These are phyloP conservation scores for Podargus strigoides DNA, from an alignment of 2,797 vertebrate genomes.

Conservation along the genomic window DNA sequence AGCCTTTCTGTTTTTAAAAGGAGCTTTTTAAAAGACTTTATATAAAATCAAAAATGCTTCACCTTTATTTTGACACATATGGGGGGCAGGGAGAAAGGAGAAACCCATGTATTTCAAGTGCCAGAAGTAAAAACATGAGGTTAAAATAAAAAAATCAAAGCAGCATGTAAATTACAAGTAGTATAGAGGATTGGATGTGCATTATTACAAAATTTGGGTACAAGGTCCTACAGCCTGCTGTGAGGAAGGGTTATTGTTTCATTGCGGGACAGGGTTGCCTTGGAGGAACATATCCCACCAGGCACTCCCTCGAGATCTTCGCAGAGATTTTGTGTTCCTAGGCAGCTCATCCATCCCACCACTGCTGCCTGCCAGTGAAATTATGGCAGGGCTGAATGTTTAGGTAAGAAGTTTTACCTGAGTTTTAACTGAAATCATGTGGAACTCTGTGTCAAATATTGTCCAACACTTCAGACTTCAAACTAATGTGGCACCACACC, in stretches of 20 bases:
- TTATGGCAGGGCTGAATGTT: neutral
- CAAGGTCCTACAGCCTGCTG: neutral
- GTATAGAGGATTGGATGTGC: neutral
- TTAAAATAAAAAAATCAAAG: neutral
- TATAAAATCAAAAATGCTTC: neutral
- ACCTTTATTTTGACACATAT: neutral
- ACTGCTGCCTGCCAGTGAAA: neutral
- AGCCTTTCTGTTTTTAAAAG: neutral
- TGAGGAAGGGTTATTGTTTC: neutral
- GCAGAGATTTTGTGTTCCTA: neutral
- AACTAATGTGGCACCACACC: neutral
- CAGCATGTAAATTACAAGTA: neutral
- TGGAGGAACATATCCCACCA: neutral
- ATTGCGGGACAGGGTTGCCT: neutral
- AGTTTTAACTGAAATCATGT: neutral
- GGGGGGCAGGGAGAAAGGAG: neutral
- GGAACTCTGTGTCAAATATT: neutral
- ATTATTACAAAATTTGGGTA: neutral
- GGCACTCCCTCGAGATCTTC: accelerated
- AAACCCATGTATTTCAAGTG: neutral
- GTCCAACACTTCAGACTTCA: neutral
- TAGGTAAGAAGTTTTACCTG: neutral
- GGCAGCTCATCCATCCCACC: neutral
- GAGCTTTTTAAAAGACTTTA: neutral
- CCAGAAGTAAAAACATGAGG: neutral